phyloP scores from a whole-genome alignment of 2,113 vertebrate genomes.

The Cranoglanis bouderius region DNA sequence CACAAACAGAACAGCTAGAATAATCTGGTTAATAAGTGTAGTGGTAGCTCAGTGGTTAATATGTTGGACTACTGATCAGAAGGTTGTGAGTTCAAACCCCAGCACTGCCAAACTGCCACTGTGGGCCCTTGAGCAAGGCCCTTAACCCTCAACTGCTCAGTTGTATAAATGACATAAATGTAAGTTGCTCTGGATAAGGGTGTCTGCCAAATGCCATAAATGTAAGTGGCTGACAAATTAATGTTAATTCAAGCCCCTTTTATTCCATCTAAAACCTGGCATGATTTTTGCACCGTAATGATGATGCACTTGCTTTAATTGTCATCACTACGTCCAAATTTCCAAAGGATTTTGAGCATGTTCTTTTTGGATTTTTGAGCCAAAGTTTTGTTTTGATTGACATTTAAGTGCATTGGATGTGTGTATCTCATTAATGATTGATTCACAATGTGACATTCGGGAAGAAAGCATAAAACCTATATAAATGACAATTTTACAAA shows the following conservation, averaged over 20 bases:
- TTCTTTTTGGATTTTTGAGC: not conserved
- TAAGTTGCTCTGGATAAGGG: too few relatives aligned
- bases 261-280: not conserved
- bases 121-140: too few relatives aligned
- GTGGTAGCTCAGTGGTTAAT: too few relatives aligned
- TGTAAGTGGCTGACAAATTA: not conserved
- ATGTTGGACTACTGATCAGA: too few relatives aligned
- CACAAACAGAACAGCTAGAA: not conserved
- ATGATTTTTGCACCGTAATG: not conserved
- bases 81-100: too few relatives aligned
- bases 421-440: constrained; percentile 1
- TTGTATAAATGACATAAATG: too few relatives aligned
- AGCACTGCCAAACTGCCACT: too few relatives aligned
- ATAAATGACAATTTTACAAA: constrained; percentile 20
- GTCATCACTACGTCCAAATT: not conserved
- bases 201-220: too few relatives aligned
- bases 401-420: not conserved
- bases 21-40: not conserved
- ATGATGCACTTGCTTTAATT: not conserved
- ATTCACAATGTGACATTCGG: constrained; percentile 19
- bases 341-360: too few relatives aligned
- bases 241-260: not conserved
- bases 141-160: too few relatives aligned
- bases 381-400: not conserved
- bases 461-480: not conserved